These are phyloP conservation scores for Asteroscopus sphinx DNA, from an alignment of 2,888 invertebrate species.

Conservation along the genomic window DNA sequence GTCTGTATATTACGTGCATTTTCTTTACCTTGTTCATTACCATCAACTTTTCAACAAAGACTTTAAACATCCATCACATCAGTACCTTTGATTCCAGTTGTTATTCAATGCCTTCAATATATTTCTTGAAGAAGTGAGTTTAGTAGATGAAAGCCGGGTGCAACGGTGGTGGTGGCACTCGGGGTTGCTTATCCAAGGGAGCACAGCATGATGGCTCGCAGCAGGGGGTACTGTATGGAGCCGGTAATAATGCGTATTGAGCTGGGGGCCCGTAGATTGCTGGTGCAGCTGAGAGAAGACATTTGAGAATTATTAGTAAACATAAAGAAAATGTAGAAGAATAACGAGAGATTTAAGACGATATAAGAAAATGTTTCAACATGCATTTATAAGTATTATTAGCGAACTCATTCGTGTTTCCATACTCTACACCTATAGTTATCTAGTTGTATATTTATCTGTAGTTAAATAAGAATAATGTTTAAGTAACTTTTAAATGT, in stretches of 20 bases:
- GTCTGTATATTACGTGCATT: background rate
- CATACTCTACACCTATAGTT: too few species aligned
- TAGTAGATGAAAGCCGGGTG: constrained; percentile 87
- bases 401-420: too few species aligned
- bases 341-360: background rate
- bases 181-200: constrained; percentile 82
- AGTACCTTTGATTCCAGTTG: constrained; percentile 11
- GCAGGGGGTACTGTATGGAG: constrained; percentile 80
- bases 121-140: constrained; percentile 37
- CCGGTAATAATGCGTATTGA: constrained; percentile 82
- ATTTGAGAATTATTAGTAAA: background rate
- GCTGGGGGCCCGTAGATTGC: constrained; percentile 82
- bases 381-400: background rate
- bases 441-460: too few species aligned
- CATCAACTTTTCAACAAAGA: background rate
- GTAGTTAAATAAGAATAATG: too few species aligned
- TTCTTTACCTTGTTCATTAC: background rate
- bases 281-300: constrained; percentile 71
- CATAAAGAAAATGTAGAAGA: background rate
- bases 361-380: background rate
- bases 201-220: constrained; percentile 85
- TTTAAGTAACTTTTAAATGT: too few species aligned
- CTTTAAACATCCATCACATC: background rate
- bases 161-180: constrained; percentile 79
- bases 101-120: constrained; percentile 52